Evolutionary conservation across 2,888 invertebrate species (phyloP).

Genomic region (Biston betularia): DNA sequence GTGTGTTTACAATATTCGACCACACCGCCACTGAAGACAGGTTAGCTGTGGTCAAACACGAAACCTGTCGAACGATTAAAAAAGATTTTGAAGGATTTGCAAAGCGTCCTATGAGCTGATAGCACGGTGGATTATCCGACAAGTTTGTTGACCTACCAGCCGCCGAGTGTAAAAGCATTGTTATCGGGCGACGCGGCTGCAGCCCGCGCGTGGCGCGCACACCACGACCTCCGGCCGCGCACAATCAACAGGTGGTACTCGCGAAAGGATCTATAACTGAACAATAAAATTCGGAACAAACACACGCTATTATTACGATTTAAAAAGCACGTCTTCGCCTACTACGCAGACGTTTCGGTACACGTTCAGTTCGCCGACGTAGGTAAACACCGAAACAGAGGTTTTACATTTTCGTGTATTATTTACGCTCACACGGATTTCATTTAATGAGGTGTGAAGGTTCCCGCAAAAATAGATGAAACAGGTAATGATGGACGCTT

Average conservation of each 20-base stretch:
- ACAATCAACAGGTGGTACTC: slow-evolving; percentile 21
- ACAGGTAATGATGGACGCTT: background rate
- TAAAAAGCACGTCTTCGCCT: background rate
- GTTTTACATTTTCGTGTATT: slow-evolving; percentile 23
- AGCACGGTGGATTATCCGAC: background rate
- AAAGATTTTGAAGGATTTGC: no score
- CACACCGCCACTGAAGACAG: no score
- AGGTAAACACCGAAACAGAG: slow-evolving; percentile 12
- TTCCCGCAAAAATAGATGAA: slow-evolving; percentile 15
- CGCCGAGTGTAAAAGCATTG: slow-evolving; percentile 13
- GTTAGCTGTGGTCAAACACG: no score
- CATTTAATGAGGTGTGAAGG: slow-evolving; percentile 27
- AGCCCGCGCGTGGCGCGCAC: background rate
- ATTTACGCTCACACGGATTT: slow-evolving; percentile 25
- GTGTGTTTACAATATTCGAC: no score
- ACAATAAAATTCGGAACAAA: slow-evolving; percentile 23
- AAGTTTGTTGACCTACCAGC: slow-evolving; percentile 18
- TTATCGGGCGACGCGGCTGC: background rate
- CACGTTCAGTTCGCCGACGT: slow-evolving; percentile 8
- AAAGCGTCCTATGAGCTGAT: background rate
- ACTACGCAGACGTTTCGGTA: slow-evolving; percentile 4
- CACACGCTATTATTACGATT: slow-evolving; percentile 5
- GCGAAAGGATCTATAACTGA: slow-evolving; percentile 17
- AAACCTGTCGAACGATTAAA: no score
- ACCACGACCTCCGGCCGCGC: slow-evolving; percentile 1